phyloP scores from a whole-genome alignment of 1,140 invertebrate species.

The Zaprionus ghesquierei region DNA sequence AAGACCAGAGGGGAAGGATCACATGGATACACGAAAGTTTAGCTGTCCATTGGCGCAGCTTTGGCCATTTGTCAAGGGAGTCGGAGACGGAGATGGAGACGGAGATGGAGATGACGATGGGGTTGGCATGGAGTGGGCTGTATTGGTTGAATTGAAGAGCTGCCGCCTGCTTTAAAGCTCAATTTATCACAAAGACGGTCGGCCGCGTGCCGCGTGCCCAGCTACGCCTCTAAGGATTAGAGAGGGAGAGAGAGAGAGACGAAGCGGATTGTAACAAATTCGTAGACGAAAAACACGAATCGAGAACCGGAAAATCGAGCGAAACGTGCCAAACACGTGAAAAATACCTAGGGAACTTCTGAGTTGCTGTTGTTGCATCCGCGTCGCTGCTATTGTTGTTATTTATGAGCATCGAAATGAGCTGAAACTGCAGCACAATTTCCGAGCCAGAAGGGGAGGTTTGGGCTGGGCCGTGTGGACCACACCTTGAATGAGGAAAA shows the following conservation, averaged over 20 bases:
- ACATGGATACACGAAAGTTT: constrained; percentile 33
- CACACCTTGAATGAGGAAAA: constrained; percentile 55
- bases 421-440: constrained; percentile 49
- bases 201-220: constrained; percentile 42
- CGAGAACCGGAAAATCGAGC: constrained; percentile 89
- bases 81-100: neutral
- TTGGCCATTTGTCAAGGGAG: constrained; percentile 69
- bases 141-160: constrained; percentile 22
- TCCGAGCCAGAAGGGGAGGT: neutral
- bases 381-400: constrained; percentile 54
- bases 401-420: constrained; percentile 80
- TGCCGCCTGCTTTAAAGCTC: constrained; percentile 64
- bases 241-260: constrained; percentile 2
- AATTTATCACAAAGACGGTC: constrained; percentile 67
- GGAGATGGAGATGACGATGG: neutral
- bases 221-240: constrained; percentile 58
- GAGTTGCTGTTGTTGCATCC: constrained; percentile 40
- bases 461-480: constrained; percentile 27
- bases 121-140: neutral
- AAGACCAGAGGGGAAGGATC: neutral
- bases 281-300: constrained; percentile 35
- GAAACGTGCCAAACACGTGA: constrained; percentile 92
- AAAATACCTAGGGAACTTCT: constrained; percentile 92
- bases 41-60: constrained; percentile 57
- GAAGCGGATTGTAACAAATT: neutral